Conservation (phyloP, 2,113 vertebrate genomes). For the Pelodiscus sinensis region DNA sequence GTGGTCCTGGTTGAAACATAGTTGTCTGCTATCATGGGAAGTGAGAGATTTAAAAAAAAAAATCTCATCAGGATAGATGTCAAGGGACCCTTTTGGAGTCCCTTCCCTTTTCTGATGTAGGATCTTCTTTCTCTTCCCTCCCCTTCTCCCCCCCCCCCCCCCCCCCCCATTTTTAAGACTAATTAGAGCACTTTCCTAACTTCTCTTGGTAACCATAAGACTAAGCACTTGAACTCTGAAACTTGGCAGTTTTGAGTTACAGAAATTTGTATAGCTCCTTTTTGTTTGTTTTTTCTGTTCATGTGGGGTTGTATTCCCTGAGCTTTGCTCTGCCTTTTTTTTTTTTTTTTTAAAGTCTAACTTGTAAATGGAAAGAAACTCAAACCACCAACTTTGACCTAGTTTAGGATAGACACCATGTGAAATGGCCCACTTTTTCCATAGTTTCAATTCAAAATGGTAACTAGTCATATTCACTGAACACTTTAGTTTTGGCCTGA, state of each 20-base stretch:
- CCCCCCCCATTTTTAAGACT: no score
- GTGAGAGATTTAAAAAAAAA: no score
- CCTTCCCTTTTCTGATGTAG: no score
- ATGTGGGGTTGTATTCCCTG: neutral
- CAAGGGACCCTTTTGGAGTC: no score
- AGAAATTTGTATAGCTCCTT: neutral
- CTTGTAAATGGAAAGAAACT: neutral
- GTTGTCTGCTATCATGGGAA: neutral
- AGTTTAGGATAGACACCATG: no score
- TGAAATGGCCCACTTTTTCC: neutral
- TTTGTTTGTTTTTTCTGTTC: neutral
- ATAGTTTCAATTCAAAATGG: neutral
- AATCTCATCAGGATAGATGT: no score
- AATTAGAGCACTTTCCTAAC: no score
- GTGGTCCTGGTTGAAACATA: no score
- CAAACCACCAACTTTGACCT: neutral
- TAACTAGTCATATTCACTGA: neutral
- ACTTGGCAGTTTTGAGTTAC: neutral
- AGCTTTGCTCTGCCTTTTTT: neutral
- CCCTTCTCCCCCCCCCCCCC: no score
- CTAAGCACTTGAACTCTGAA: neutral
- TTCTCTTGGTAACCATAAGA: no score
- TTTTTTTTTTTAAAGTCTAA: neutral
- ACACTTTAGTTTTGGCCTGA: neutral
- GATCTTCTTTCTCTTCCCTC: no score